phyloP scores from a whole-genome alignment of 2,888 invertebrate genomes.

The Chrysina gloriosa region DNA sequence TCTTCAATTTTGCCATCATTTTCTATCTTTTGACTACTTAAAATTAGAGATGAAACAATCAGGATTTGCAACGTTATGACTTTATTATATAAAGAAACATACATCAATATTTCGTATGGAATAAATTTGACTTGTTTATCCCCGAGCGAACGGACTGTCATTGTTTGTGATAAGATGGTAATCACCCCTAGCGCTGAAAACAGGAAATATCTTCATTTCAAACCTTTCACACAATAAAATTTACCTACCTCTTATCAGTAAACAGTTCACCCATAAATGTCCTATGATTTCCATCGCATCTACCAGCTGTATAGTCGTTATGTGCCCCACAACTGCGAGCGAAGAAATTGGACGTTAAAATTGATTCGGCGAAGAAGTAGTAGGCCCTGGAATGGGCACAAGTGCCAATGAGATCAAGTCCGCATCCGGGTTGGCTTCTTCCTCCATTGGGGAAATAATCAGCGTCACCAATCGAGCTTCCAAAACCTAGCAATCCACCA shows the following conservation, averaged over 20 bases:
- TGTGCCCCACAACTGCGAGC: conserved; percentile 51
- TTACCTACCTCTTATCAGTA: conserved; percentile 46
- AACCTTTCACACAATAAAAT: neutral
- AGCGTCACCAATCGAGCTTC: conserved; percentile 56
- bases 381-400: conserved; percentile 66
- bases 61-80: neutral
- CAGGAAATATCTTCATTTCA: conserved; percentile 4
- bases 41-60: conserved; percentile 4
- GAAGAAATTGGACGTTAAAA: conserved; percentile 56
- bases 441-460: conserved; percentile 63
- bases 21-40: too few relatives aligned
- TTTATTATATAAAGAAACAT: conserved; percentile 20
- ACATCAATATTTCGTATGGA: neutral
- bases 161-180: conserved; percentile 31
- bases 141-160: conserved; percentile 27
- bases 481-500: conserved; percentile 50
- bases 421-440: conserved; percentile 59
- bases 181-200: conserved; percentile 21
- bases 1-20: too few relatives aligned
- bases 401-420: conserved; percentile 53
- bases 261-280: conserved; percentile 49
- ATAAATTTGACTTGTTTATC: too few relatives aligned
- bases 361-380: conserved; percentile 64
- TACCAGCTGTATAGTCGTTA: conserved; percentile 46
- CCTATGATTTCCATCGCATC: conserved; percentile 46